Evolutionary conservation across 2,888 invertebrate species (phyloP), one percentile per base, ranked within the genome.

Genomic region (Drosophila limbata): DNA sequence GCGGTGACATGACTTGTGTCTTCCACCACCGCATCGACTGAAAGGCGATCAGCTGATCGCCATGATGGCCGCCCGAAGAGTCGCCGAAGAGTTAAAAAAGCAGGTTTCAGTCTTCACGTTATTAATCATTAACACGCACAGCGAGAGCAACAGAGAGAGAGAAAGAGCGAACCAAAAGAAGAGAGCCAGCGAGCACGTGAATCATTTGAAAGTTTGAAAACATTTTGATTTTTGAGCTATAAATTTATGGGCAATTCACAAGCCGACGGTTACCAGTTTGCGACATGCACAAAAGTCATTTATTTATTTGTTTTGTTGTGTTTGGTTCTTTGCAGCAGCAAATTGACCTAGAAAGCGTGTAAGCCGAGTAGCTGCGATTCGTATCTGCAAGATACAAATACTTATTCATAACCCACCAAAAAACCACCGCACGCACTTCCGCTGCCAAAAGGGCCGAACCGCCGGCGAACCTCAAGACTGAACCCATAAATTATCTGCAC

Each of bases 211-310:
- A 68, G 39, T 50, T 76, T 42, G 48, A 73, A 77, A 60, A 51
- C 40, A 69, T 70, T 77, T 73, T 70, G 64, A 73, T 57, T 87
- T 87, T 85, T 85, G 76, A 87, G 80, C 82, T 45, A 50, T 15
- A 74, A 75, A 84, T 84, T 84, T 70, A 85, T 88, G 76, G 67
- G 31, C 44, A 19, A 25, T 35, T 59, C 48, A 31, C 45, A 82
- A 83, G 83, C 89, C 81, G 88, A 82, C 87, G 76, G 57, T 74
- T 72, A 61, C 51, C 71, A 44, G 60, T 42, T 55, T 56, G 69
- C 78, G 78, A 76, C 86, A 86, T 86, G 86, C 88, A 85, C 88
- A 74, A 87, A 89, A 87, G 81, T 73, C 85, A 89, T 86, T 89
- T 88, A 87, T 86, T 81, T 67, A 66, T 67, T 45, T 45, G 42